Evolutionary conservation across 1,140 invertebrate species (phyloP).

Genomic region (Coboldia fuscipes): DNA sequence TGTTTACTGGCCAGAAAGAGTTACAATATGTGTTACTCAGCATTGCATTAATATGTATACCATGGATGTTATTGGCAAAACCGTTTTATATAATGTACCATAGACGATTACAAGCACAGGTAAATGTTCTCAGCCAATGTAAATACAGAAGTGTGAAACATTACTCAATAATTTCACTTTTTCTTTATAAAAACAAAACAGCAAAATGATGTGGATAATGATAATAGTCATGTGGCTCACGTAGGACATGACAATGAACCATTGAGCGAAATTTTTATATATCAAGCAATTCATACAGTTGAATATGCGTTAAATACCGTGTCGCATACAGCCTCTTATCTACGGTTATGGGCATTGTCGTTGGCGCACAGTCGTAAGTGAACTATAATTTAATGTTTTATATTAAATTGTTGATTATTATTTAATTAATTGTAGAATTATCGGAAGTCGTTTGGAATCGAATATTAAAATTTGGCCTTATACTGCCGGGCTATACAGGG

Average conservation of each 20-base stretch:
- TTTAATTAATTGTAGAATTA: constrained; percentile 32
- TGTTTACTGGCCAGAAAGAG: constrained; percentile 33
- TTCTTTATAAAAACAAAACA: constrained; percentile 15
- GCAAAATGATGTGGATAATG: constrained; percentile 11
- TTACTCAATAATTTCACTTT: constrained; percentile 6
- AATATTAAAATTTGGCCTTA: constrained; percentile 33
- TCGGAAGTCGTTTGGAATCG: constrained; percentile 63
- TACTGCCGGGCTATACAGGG: constrained; percentile 27
- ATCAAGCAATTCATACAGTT: constrained; percentile 73
- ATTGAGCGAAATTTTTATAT: constrained; percentile 50
- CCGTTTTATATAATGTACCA: constrained; percentile 35
- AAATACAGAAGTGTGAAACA: not conserved
- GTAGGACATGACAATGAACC: constrained; percentile 24
- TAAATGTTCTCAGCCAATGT: not conserved
- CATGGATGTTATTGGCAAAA: constrained; percentile 62
- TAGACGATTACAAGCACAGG: not conserved
- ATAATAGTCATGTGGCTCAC: constrained; percentile 8
- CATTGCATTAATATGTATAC: constrained; percentile 47
- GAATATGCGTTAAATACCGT: constrained; percentile 75
- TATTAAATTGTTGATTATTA: constrained; percentile 2
- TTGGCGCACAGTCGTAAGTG: constrained; percentile 62
- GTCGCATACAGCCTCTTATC: constrained; percentile 77
- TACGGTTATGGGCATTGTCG: constrained; percentile 73
- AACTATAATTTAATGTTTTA: constrained; percentile 1
- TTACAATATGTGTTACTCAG: constrained; percentile 43